These are phyloP conservation scores for Siniperca chuatsi DNA, from an alignment of 2,113 vertebrate species.

Conservation along the genomic window DNA sequence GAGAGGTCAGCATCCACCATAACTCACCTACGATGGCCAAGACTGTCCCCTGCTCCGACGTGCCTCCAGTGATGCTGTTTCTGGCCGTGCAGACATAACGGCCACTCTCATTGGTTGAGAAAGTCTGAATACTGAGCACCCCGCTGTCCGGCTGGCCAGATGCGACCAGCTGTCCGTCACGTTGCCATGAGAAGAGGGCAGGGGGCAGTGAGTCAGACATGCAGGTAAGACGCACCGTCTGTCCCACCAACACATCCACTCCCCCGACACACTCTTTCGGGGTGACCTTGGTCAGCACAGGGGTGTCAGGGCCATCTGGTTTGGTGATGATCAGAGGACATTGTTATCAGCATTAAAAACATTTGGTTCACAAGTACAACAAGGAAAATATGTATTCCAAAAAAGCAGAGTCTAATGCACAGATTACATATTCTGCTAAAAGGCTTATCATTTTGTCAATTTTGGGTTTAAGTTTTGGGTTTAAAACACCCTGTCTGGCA, in stretches of 20 bases:
- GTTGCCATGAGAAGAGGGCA: constrained; percentile 81
- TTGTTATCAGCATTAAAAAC: constrained; percentile 20
- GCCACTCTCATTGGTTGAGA: constrained; percentile 75
- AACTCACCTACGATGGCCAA: constrained; percentile 82
- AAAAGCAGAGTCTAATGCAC: constrained; percentile 1
- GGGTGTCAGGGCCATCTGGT: constrained; percentile 83
- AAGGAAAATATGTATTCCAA: background rate
- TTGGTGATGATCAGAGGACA: constrained; percentile 26
- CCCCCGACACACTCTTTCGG: constrained; percentile 76
- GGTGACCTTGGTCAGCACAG: constrained; percentile 64
- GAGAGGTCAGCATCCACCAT: constrained; percentile 40
- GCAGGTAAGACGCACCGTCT: constrained; percentile 78
- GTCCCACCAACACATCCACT: constrained; percentile 75
- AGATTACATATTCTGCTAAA: constrained; percentile 9
- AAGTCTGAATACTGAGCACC: constrained; percentile 78
- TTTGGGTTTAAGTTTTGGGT: constrained; percentile 25
- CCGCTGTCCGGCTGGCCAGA: constrained; percentile 64
- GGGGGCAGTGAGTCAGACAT: constrained; percentile 77
- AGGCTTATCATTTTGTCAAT: constrained; percentile 3
- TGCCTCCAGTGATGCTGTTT: constrained; percentile 71
- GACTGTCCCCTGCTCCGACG: constrained; percentile 64
- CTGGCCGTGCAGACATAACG: constrained; percentile 76
- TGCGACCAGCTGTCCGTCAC: constrained; percentile 65
- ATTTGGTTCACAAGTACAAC: constrained; percentile 6
- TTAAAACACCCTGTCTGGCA: constrained; percentile 22